Base-by-base conservation (phyloP, 2,888 invertebrate genomes). In the Busseola fusca region DNA sequence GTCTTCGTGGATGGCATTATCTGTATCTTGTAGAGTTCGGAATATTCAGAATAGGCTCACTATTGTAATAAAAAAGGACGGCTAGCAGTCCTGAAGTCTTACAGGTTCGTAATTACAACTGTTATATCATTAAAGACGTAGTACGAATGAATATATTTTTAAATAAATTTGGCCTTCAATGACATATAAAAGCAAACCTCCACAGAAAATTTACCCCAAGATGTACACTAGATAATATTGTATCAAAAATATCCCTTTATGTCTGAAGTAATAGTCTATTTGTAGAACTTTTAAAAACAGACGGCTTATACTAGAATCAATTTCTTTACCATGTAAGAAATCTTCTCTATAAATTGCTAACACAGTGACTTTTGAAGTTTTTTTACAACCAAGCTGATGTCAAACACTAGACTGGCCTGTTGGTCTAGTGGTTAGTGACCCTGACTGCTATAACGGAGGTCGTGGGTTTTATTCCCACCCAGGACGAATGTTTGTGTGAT, bases 241-340 rank as follows among this genome's bases (percentile, higher is more conserved):
- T 78, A 71, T 72, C 16, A 64, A 75, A 74, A 75, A 72, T 78
- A 75, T 54, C n/a, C 63, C 30, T 70, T 27, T 52, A 3, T n/a
- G 12, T 63, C 56, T 45, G 27, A 37, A 56, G 6, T 27, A 58
- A 42, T 50, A 58, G 5, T 34, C n/a, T 57, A 48, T 72, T 40
- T 48, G 10, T 42, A 40, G n/a, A 52, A 68, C 54, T 30, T 54
- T 12, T 48, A 16, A 40, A 60, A 18, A 14, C 18, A 25, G 56
- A 34, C 48, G 48, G 48, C 59, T 34, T 62, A 50, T 69, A 74
- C 56, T 76, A 74, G 69, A 66, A 76, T 34, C 5, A 30, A 25
- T 21, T 66, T 50, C 6, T 40, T 6, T 64, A 34, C 9, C 3
- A 45, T 12, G 0, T 25, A 42, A 16, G 1, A 62, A 21, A n/a